These are phyloP conservation scores for Maniola jurtina DNA, from an alignment of 1,140 invertebrate genomes.

Conservation along the genomic window DNA sequence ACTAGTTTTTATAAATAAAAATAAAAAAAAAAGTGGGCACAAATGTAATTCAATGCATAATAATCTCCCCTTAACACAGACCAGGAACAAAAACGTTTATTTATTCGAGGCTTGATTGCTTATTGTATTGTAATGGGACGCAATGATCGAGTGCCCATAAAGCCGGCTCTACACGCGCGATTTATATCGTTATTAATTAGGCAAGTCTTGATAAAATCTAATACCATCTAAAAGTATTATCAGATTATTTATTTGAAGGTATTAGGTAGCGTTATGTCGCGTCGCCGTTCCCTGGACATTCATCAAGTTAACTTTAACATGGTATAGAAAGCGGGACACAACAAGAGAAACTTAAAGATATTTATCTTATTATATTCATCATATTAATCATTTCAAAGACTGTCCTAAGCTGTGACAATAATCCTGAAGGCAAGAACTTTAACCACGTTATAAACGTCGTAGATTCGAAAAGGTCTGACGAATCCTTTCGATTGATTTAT, in stretches of 20 bases:
- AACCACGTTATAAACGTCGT: not conserved
- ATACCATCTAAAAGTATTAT: slow-evolving; percentile 8
- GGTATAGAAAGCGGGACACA: not conserved
- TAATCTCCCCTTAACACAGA: slow-evolving; percentile 10
- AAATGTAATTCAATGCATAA: not conserved
- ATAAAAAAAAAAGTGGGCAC: too few relatives aligned
- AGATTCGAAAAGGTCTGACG: not conserved
- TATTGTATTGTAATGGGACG: slow-evolving; percentile 45
- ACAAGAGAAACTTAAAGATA: not conserved
- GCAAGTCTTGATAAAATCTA: slow-evolving; percentile 18
- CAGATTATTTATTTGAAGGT: slow-evolving; percentile 5
- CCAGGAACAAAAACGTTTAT: slow-evolving; percentile 24
- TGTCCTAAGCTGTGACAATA: slow-evolving; percentile 1
- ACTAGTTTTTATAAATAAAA: too few relatives aligned
- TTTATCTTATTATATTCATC: not conserved
- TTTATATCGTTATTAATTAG: slow-evolving; percentile 25
- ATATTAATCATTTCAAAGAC: not conserved
- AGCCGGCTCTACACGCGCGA: slow-evolving; percentile 27
- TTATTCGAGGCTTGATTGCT: slow-evolving; percentile 38
- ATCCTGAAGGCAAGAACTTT: not conserved
- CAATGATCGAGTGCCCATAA: slow-evolving; percentile 34
- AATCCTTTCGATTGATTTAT: not conserved
- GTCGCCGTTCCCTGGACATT: not conserved
- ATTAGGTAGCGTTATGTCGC: not conserved
- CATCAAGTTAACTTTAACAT: not conserved